Conservation (phyloP, 2,888 invertebrate species). For the Biston betularia region DNA sequence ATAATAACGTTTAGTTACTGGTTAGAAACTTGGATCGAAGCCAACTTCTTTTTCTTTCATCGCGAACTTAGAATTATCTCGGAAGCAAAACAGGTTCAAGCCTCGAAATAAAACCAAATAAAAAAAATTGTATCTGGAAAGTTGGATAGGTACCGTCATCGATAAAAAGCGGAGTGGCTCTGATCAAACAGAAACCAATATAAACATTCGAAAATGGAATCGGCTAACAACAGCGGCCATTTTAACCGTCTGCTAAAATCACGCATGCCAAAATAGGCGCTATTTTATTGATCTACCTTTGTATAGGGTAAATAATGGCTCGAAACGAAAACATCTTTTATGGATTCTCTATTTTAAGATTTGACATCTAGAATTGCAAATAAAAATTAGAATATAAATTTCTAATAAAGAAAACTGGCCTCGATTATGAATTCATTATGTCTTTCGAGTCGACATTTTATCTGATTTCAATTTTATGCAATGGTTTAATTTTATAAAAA, state of each 20-base stretch:
- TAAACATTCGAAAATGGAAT: slow-evolving; percentile 31
- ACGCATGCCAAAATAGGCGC: slow-evolving; percentile 32
- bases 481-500: slow-evolving; percentile 60
- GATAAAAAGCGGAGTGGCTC: slow-evolving; percentile 30
- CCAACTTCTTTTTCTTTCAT: slow-evolving; percentile 34
- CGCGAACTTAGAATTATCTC: slow-evolving; percentile 37
- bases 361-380: slow-evolving; percentile 21
- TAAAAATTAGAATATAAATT: slow-evolving; percentile 19
- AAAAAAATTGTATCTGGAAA: slow-evolving; percentile 27
- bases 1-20: slow-evolving; percentile 24
- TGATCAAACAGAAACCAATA: slow-evolving; percentile 22
- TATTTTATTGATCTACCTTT: slow-evolving; percentile 32
- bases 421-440: slow-evolving; percentile 24
- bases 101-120: slow-evolving; percentile 22
- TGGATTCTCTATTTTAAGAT: slow-evolving; percentile 17
- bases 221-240: slow-evolving; percentile 27
- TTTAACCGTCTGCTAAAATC: slow-evolving; percentile 34
- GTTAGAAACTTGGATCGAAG: slow-evolving; percentile 32
- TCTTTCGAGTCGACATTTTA: slow-evolving; percentile 36
- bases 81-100: slow-evolving; percentile 38
- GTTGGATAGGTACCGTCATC: slow-evolving; percentile 18
- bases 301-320: slow-evolving; percentile 24
- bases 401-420: slow-evolving; percentile 34
- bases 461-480: slow-evolving; percentile 60
- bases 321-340: slow-evolving; percentile 9